Percentiles rank a stretch among this genome's conserved stretches.
These are phyloP conservation scores for Pseudachorutes palmiensis DNA, from an alignment of 1,140 invertebrate species.

Conservation along the genomic window DNA sequence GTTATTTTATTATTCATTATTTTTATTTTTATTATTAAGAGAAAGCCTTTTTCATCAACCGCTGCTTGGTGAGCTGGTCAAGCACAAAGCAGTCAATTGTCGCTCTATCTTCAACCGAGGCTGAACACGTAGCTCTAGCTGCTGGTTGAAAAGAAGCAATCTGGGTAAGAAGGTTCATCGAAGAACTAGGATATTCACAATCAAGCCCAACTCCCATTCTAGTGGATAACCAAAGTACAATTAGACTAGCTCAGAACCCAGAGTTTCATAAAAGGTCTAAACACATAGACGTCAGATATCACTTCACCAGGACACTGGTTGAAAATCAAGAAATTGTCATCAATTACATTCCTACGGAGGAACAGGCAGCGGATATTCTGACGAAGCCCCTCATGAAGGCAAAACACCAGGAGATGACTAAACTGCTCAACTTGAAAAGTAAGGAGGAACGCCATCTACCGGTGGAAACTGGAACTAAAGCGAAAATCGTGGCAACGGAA, in stretches of 20 bases:
- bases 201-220: background rate
- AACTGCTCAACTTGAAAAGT: background rate
- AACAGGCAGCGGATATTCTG: slow-evolving; percentile 16
- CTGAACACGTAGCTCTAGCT: slow-evolving; percentile 39
- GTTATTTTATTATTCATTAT: too few relatives aligned
- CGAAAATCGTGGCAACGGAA: background rate
- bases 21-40: too few relatives aligned
- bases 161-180: slow-evolving; percentile 38
- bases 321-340: slow-evolving; percentile 3
- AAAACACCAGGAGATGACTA: background rate
- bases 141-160: slow-evolving; percentile 33
- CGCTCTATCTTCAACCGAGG: slow-evolving; percentile 41
- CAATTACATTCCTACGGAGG: background rate
- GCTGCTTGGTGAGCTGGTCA: slow-evolving; percentile 38
- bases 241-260: slow-evolving; percentile 36
- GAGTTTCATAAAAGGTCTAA: slow-evolving; percentile 38
- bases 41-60: slow-evolving; percentile 33
- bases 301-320: slow-evolving; percentile 1
- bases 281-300: slow-evolving; percentile 37
- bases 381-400: slow-evolving; percentile 17
- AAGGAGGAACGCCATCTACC: too few relatives aligned
- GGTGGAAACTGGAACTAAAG: background rate
- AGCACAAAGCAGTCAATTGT: slow-evolving; percentile 37
- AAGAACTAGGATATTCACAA: slow-evolving; percentile 19
- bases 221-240: slow-evolving; percentile 39